Evolutionary conservation across 2,113 vertebrate species (phyloP).

Genomic region (Mustelus asterias): DNA sequence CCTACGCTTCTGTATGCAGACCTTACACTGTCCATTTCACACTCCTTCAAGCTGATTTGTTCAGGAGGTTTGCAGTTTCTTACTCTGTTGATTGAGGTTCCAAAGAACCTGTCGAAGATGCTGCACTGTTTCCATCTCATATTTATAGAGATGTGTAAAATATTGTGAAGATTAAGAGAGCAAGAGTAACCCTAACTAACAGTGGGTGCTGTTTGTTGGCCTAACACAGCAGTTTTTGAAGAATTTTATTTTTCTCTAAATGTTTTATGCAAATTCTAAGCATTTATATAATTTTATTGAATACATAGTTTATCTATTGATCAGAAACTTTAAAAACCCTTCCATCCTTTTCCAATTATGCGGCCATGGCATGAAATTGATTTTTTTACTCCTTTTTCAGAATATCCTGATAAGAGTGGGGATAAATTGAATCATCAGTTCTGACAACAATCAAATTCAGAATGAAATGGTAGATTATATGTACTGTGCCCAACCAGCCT

Average conservation of each 20-base stretch:
- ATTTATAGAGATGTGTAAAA: neutral
- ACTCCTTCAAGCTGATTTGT: neutral
- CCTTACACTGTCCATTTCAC: neutral
- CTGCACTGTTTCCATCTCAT: neutral
- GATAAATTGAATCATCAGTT: neutral
- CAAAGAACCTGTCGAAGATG: neutral
- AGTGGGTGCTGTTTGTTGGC: neutral
- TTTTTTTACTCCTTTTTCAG: neutral
- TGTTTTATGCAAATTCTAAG: neutral
- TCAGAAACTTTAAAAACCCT: neutral
- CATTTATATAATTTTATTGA: neutral
- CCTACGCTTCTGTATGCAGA: neutral
- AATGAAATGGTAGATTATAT: neutral
- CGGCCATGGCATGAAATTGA: neutral
- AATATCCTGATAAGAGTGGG: neutral
- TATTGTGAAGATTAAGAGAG: neutral
- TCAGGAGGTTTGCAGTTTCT: neutral
- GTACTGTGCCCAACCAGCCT: neutral
- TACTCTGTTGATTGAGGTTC: neutral
- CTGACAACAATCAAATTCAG: neutral
- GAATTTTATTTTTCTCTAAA: neutral
- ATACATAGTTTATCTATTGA: neutral
- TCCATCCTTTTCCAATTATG: neutral
- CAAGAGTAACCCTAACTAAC: neutral
- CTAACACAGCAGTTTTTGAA: neutral